A percentile compares a stretch with the other conserved stretches of the same genome.
Evolutionary conservation across 2,113 vertebrate species (phyloP).

Genomic region (Neodon shergylaensis): DNA sequence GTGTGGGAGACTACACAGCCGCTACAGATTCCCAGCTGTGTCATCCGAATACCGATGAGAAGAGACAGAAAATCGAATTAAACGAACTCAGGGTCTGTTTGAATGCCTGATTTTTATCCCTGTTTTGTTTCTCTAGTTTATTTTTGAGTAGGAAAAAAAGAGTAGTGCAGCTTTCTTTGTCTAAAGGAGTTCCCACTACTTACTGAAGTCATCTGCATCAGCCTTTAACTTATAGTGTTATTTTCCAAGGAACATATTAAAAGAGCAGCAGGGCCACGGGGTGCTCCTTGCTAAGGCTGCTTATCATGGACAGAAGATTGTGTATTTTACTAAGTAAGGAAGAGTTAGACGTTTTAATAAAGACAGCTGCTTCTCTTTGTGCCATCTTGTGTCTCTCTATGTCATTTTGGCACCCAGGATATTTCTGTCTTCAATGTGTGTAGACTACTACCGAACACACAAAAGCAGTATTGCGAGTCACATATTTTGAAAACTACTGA

Average conservation of each 20-base stretch:
- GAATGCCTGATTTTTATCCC: not conserved
- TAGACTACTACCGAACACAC: accelerated
- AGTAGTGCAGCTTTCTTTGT: not conserved
- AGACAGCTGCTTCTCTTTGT: not conserved
- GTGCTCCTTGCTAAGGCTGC: accelerated
- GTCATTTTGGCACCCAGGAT: not conserved
- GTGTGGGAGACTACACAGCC: not conserved
- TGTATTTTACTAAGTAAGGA: not conserved
- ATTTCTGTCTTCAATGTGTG: not conserved
- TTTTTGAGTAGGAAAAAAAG: no score
- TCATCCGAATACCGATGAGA: not conserved
- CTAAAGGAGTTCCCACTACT: not conserved
- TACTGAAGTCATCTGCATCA: not conserved
- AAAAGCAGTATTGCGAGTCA: not conserved
- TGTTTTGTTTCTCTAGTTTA: not conserved
- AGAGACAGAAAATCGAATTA: not conserved
- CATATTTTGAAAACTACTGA: no score
- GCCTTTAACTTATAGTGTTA: not conserved
- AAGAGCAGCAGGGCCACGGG: accelerated
- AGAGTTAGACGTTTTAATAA: no score
- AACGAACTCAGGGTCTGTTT: not conserved
- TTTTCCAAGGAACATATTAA: accelerated
- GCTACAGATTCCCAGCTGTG: not conserved
- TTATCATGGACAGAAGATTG: not conserved
- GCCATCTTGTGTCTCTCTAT: no score